These are phyloP conservation scores for Cheumatopsyche charites DNA, from an alignment of 1,140 invertebrate species.

Conservation along the genomic window DNA sequence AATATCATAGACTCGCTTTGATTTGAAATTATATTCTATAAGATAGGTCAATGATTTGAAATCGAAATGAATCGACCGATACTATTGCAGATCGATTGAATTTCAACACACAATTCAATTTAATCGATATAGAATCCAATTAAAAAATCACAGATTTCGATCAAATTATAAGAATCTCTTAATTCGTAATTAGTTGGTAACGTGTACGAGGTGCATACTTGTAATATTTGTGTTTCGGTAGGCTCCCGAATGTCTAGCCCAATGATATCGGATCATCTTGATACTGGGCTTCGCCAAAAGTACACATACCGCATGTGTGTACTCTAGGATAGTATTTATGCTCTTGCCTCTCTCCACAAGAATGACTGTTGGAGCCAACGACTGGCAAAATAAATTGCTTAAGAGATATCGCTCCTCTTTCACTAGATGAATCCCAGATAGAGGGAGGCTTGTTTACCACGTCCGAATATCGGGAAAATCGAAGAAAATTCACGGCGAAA, in stretches of 20 bases:
- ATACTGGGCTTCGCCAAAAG: constrained; percentile 39
- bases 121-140: not conserved
- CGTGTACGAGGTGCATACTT: not conserved
- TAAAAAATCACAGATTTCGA: too few relatives aligned
- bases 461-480: constrained; percentile 7
- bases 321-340: not conserved
- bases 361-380: constrained; percentile 40
- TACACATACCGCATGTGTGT: constrained; percentile 8
- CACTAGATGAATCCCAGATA: constrained; percentile 38
- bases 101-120: too few relatives aligned
- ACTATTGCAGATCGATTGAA: too few relatives aligned
- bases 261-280: constrained; percentile 50
- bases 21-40: too few relatives aligned
- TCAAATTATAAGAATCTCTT: too few relatives aligned
- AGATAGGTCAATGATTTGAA: too few relatives aligned
- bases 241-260: constrained; percentile 49
- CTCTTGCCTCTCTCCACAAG: constrained; percentile 10
- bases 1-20: too few relatives aligned
- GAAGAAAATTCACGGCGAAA: not conserved
- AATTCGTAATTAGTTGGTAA: not conserved
- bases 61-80: too few relatives aligned
- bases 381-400: constrained; percentile 41
- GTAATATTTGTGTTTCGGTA: constrained; percentile 47
- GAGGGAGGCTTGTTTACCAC: constrained; percentile 35
- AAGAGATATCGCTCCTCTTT: constrained; percentile 41